Evolutionary conservation across 1,140 invertebrate species (phyloP), one percentile per base, ranked within the genome.

Genomic region (Melipona quadrifasciata): DNA sequence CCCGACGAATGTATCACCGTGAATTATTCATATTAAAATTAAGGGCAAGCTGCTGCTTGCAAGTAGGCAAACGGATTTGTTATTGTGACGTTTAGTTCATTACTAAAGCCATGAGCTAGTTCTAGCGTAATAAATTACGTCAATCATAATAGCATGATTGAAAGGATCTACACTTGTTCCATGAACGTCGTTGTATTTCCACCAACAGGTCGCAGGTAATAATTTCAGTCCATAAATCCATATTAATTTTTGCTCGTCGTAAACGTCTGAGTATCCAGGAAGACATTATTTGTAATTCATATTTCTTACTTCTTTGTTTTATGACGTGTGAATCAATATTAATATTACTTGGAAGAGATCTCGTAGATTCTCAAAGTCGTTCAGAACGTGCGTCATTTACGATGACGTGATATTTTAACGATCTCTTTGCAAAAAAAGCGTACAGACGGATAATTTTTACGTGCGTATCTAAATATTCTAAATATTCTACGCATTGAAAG

Each of bases 121-220:
- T 65, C 16, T 21, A 12, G 0, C 2, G 39, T 21, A 8, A 31
- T 64, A 51, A 24, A 8, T 27, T 4, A 47, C 27, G 39, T 55
- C 39, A 47, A 47, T 77, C 64, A 19, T 82, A 82, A 68, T 68
- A 16, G 27, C 19, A 21, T 19, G 72, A 76, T 77, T 77, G 77
- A 8, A 67, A 51, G 19, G 53, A 77, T 76, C 61, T 31, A 61
- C 19, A 16, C 57, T 75, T 24, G 12, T 8, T 24, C 6, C 24
- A 16, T 55, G 8, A 12, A n/a, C 17, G 11, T 31, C 10, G 6
- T 39, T 34, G 11, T n/a, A 47, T 10, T 31, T 58, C 19, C 53
- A 64, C 34, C 4, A 6, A 34, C n/a, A n/a, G n/a, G 51, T 74
- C 24, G 21, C 53, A 21, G n/a, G 64, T 71, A 14, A 72, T 51